Base-by-base conservation (phyloP, 2,888 invertebrate genomes). In the Aphodius sticticus region DNA sequence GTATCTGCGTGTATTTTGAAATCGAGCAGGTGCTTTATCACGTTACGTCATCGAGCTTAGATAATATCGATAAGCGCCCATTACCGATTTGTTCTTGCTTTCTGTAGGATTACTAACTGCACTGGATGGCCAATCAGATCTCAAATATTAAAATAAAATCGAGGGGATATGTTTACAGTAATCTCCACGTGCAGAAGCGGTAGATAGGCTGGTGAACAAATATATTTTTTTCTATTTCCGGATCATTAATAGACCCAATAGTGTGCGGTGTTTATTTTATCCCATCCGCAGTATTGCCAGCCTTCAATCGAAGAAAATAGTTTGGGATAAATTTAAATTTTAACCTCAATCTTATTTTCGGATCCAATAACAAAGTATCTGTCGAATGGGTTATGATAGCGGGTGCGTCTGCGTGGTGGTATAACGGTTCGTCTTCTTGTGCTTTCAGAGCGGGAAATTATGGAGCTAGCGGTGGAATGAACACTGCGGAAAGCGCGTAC, bases 401-500 rank as follows among this genome's bases (percentile, higher is more conserved):
- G 26, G 26, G 26, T 26, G 26, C 26, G 26, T 26, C 26, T 26
- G 26, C 26, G 26, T 26, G 35, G 35, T 16, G 71, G 12, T 71
- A 71, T 35, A 74, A 6, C 26, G n/a, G 26, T 12, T 35, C 35
- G 7, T 74, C 35, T 35, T 74, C 35, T 16, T 35, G 36, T 74
- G 26, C 71, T 74, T 74, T 74, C 36, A 90, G 90, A 84, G 85
- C 88, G 84, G 87, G 86, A 82, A 87, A 84, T 84, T 89, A 88
- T 87, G 88, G 88, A 84, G 87, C 87, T 85, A 89, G 87, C 84
- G 87, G 88, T 88, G 89, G 89, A 84, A 90, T 90, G 89, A 90
- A 88, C 87, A 88, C 87, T 86, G 86, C 86, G 84, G 89, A 88
- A 84, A 91, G 92, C 89, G 91, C 92, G 89, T 92, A 92, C 91